Evolutionary conservation across 2,888 invertebrate genomes (phyloP), one percentile per base, ranked within the genome.

Genomic region (Cephonodes hylas): DNA sequence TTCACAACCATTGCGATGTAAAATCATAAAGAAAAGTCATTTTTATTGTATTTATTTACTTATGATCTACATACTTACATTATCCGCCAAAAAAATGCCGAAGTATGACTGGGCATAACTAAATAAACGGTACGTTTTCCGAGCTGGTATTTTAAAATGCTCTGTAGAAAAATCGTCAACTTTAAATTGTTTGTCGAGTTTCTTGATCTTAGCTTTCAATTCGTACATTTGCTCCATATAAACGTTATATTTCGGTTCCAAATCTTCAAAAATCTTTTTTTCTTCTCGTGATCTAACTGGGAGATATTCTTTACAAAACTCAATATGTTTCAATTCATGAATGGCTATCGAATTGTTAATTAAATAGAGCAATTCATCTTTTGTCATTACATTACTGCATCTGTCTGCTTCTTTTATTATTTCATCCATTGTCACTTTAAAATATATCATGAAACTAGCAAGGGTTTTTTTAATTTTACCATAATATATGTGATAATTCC

Each of bases 401-500:
- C 66, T 72, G 57, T 86, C 84, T 2, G 78, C 76, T 58, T 76
- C 73, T 66, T 73, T 80, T 8, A 76, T 65, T 1, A 79, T 66
- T n/a, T 75, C 71, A 58, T 85, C 82, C 63, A 86, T 80, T 3
- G 71, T 65, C 44, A 72, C 62, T 23, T 71, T 70, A 73, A 81
- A 85, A 61, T 75, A 84, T 58, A 65, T 70, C 1, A 82, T 63
- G 64, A 85, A 89, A 46, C 81, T 78, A 4, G 67, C 72, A 0
- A 89, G 63, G 1, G 83, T 68, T 23, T 66, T 71, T 66, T 85
- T 88, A 3, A 89, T 63, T 56, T 84, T 74, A 0, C 85, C 85
- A 57, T 85, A 90, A 65, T 81, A 88, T 0, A 71, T 66, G 58
- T 83, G 77, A 46, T 85, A 81, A 0, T 62, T 64, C 2, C 75